Conservation (phyloP, 2,888 invertebrate species). For the Trichacis sp. region DNA sequence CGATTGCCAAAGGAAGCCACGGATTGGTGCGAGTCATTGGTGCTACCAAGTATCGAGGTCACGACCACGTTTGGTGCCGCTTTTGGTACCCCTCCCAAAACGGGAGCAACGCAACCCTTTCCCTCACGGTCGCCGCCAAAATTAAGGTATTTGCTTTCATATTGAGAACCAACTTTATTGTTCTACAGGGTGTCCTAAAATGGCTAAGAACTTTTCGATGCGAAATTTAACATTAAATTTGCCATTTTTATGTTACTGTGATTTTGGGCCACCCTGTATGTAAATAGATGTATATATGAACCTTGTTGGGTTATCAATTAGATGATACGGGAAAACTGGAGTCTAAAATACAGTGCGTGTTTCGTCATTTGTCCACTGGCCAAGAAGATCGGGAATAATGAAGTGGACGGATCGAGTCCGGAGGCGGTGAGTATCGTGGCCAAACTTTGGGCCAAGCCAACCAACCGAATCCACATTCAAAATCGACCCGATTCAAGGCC, state of each 20-base stretch:
- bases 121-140: constrained; percentile 80
- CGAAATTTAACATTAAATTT: too few relatives aligned
- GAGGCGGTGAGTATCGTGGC: constrained; percentile 80
- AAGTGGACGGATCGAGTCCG: constrained; percentile 75
- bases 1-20: constrained; percentile 68
- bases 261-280: too few relatives aligned
- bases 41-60: constrained; percentile 87
- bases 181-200: too few relatives aligned
- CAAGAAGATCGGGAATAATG: constrained; percentile 72
- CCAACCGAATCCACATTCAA: constrained; percentile 76
- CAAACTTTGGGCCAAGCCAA: constrained; percentile 73
- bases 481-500: constrained; percentile 71
- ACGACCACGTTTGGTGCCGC: constrained; percentile 85
- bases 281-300: too few relatives aligned
- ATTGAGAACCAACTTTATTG: too few relatives aligned
- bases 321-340: constrained; percentile 94
- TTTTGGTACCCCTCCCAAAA: constrained; percentile 77
- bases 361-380: constrained; percentile 86
- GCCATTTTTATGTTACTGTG: too few relatives aligned
- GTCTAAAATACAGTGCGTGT: constrained; percentile 90
- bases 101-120: constrained; percentile 56
- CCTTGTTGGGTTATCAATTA: too few relatives aligned
- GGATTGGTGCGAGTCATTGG: constrained; percentile 84
- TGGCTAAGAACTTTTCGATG: too few relatives aligned
- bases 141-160: too few relatives aligned